A percentile compares a stretch with the other conserved stretches of the same genome.
Conservation (phyloP, 2,113 vertebrate genomes). For the Lycaon pictus region DNA sequence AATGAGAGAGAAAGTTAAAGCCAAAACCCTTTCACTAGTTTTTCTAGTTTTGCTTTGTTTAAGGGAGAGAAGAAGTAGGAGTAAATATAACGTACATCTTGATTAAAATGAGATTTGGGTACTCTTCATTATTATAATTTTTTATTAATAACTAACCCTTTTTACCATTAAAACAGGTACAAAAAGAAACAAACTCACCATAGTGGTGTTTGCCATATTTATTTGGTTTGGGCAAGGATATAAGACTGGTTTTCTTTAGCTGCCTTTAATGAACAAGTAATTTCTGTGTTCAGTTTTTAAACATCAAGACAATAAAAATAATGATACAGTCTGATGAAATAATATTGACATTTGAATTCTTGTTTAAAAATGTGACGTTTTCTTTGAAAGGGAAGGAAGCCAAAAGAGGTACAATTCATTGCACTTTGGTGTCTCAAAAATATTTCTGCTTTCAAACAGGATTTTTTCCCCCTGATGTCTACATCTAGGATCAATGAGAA, state of each 20-base stretch:
- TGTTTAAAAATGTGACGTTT: slow-evolving; percentile 7
- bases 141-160: slow-evolving; percentile 39
- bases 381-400: slow-evolving; percentile 67
- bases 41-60: neutral
- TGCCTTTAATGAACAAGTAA: neutral
- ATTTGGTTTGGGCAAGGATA: slow-evolving; percentile 15
- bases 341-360: neutral
- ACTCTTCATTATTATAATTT: neutral
- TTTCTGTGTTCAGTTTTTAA: slow-evolving; percentile 25
- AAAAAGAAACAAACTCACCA: slow-evolving; percentile 22
- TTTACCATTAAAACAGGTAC: slow-evolving; percentile 71
- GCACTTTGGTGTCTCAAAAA: slow-evolving; percentile 49
- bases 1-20: neutral
- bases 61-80: neutral
- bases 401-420: slow-evolving; percentile 48
- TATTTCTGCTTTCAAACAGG: slow-evolving; percentile 76
- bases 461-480: slow-evolving; percentile 16
- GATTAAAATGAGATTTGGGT: neutral
- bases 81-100: neutral
- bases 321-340: neutral
- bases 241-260: neutral
- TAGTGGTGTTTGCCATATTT: slow-evolving; percentile 7
- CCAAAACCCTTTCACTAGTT: neutral
- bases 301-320: neutral
- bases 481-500: slow-evolving; percentile 71